Base-by-base conservation (phyloP, 2,888 invertebrate genomes). In the Cheilosia grossa region DNA sequence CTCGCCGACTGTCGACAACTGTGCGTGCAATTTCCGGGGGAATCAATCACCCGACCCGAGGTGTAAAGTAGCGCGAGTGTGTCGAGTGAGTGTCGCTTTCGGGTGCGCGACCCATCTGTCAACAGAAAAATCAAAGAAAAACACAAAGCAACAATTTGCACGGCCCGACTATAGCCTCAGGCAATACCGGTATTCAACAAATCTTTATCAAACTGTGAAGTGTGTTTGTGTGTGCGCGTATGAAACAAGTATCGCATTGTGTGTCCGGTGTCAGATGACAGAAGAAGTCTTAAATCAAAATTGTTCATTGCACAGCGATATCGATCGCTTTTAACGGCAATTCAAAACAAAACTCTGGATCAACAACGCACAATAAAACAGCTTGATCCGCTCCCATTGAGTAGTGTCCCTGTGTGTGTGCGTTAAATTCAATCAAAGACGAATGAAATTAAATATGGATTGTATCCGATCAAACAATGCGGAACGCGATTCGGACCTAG, bases 401-500 rank as follows among this genome's bases (percentile, higher is more conserved):
- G 42, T 4, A 7, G 61, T 42, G 77, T 61, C 42, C 49, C 5
- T 10, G 42, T 56, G 73, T 63, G 69, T 64, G 67, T 69, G 67
- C 73, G 59, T 58, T 67, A 73, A 77, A 79, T 83, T 79, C 37
- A 79, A 21, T 67, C 15, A 44, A 64, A 79, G 40, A 49, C 83
- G 70, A 70, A 79, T 85, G 75, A 85, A 85, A 75, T 81, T 61
- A 75, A 81, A 63, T 70, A 89, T 89, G 89, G 88, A 89, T 87
- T 88, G 88, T 82, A 87, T 87, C 79, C 88, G 88, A 87, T 88
- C 87, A 79, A 88, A 87, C 86, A 78, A 88, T 82, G 70, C 82
- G 78, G 89, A 88, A 88, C 87, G 88, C 67, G 88, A 88, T 70
- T 87, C 88, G 78, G 89, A 88, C 77, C 78, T 89, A 54, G 88